Conservation (phyloP, 2,888 invertebrate genomes). For the Andrena camellia region DNA sequence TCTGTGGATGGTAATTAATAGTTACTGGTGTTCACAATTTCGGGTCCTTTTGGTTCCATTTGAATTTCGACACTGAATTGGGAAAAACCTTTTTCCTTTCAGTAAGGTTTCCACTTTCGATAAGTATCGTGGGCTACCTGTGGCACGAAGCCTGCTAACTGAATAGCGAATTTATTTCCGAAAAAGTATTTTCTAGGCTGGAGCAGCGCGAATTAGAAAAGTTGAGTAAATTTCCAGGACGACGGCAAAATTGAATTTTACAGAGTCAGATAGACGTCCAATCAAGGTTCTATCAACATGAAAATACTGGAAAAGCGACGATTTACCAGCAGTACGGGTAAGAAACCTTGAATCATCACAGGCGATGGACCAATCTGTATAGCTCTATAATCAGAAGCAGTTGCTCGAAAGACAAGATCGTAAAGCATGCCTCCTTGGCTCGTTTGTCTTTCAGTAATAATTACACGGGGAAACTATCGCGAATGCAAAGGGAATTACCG, state of each 20-base stretch:
- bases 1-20: too few relatives aligned
- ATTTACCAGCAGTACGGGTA: slow-evolving; percentile 23
- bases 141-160: too few relatives aligned
- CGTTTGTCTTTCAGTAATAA: slow-evolving; percentile 57
- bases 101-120: too few relatives aligned
- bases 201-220: background rate
- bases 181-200: too few relatives aligned
- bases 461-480: slow-evolving; percentile 48
- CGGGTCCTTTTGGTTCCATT: too few relatives aligned
- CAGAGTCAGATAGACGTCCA: slow-evolving; percentile 21
- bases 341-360: slow-evolving; percentile 46
- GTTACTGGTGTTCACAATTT: too few relatives aligned
- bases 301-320: slow-evolving; percentile 42
- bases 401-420: slow-evolving; percentile 58
- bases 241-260: background rate
- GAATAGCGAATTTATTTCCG: too few relatives aligned
- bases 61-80: too few relatives aligned
- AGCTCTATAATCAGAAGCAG: slow-evolving; percentile 49
- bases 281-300: slow-evolving; percentile 13
- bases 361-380: slow-evolving; percentile 47
- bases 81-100: too few relatives aligned
- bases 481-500: slow-evolving; percentile 53
- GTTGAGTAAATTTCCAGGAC: background rate
- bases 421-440: slow-evolving; percentile 53
- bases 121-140: too few relatives aligned